A percentile compares a stretch with the other conserved stretches of the same genome.
Conservation (phyloP, 2,888 invertebrate genomes). For the Tetragonula carbonaria region DNA sequence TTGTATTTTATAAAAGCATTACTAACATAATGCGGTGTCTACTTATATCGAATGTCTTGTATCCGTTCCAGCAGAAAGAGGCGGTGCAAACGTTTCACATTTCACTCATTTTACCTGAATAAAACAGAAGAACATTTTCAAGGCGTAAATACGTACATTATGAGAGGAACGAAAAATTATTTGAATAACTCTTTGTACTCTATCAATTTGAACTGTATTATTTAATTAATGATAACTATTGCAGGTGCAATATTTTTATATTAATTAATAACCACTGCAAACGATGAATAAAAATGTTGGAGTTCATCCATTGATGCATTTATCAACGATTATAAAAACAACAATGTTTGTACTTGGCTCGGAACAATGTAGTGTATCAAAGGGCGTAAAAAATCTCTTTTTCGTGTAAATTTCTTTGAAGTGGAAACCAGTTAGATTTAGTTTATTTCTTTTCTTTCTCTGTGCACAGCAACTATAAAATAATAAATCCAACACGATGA, state of each 20-base stretch:
- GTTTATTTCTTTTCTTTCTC: constrained; percentile 62
- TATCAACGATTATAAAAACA: constrained; percentile 40
- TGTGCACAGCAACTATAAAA: constrained; percentile 56
- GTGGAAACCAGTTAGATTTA: constrained; percentile 40
- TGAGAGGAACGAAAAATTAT: constrained; percentile 33
- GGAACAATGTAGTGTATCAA: constrained; percentile 49
- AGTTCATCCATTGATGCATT: constrained; percentile 48
- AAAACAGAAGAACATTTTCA: constrained; percentile 5
- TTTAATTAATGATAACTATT: constrained; percentile 62
- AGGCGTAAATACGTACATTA: constrained; percentile 24
- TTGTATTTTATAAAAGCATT: constrained; percentile 61
- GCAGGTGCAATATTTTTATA: constrained; percentile 71
- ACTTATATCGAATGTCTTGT: constrained; percentile 58
- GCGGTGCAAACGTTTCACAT: constrained; percentile 61
- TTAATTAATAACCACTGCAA: constrained; percentile 56
- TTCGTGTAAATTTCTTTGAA: constrained; percentile 43
- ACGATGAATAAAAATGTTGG: constrained; percentile 47
- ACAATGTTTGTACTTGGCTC: constrained; percentile 41
- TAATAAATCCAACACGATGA: constrained; percentile 49
- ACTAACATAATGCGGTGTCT: constrained; percentile 62
- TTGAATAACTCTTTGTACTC: constrained; percentile 54
- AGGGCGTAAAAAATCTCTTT: constrained; percentile 47
- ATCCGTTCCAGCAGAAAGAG: constrained; percentile 71
- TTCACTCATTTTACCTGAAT: constrained; percentile 33
- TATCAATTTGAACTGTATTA: constrained; percentile 60